These are phyloP conservation scores for Dendrophyllia cribrosa DNA, from an alignment of 64 coral and sea anemone genomes.

Conservation along the genomic window DNA sequence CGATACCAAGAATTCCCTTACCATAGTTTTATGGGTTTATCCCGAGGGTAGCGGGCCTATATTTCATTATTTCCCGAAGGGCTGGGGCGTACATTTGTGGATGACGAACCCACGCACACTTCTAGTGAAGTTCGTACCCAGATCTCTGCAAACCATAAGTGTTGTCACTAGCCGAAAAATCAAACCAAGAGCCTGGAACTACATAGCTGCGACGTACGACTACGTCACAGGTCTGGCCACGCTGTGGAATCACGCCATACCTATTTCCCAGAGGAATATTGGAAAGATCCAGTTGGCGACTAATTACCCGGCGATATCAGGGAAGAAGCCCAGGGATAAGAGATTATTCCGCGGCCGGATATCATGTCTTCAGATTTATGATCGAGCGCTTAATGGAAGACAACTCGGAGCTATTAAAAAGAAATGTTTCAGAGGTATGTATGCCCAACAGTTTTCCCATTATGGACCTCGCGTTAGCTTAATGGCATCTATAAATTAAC, in stretches of 20 bases:
- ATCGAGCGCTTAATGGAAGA: conserved; percentile 63
- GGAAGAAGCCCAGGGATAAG: conserved; percentile 26
- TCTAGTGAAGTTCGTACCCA: conserved; percentile 68
- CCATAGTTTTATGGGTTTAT: conserved; percentile 73
- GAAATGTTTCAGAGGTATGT: conserved; percentile 73
- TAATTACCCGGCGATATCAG: conserved; percentile 60
- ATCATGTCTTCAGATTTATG: conserved; percentile 63
- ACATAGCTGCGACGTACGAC: conserved; percentile 63
- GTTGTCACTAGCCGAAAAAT: conserved; percentile 53
- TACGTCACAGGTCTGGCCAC: conserved; percentile 60
- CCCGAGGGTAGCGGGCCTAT: conserved; percentile 78
- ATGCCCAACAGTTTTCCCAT: too few species aligned
- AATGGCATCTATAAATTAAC: background rate
- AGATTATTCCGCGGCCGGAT: conserved; percentile 54
- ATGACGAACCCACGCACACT: conserved; percentile 55
- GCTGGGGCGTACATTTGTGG: conserved; percentile 82
- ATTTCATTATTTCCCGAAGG: conserved; percentile 72
- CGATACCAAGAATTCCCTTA: conserved; percentile 74
- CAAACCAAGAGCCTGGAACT: conserved; percentile 60
- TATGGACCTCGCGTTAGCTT: too few species aligned
- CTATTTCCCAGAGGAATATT: conserved; percentile 57
- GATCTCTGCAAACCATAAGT: conserved; percentile 33
- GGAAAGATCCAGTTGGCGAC: conserved; percentile 62
- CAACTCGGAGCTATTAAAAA: conserved; percentile 26
- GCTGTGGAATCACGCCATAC: conserved; percentile 61